These are phyloP conservation scores for Natator depressus DNA, from an alignment of 2,113 vertebrate species.

Conservation along the genomic window DNA sequence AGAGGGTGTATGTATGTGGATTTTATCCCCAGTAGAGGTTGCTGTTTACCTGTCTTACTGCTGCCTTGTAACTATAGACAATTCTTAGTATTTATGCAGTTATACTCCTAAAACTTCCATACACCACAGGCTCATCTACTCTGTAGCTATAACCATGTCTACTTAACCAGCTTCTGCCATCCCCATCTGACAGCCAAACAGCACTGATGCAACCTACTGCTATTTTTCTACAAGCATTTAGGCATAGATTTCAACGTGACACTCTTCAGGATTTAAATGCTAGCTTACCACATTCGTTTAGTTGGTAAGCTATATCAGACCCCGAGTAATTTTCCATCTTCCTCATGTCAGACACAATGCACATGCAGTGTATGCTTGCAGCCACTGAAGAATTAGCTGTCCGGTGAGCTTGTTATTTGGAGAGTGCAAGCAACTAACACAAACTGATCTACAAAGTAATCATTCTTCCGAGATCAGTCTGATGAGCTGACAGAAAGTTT, in stretches of 20 bases:
- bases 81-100: not conserved
- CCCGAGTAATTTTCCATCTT: not conserved
- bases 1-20: accelerated
- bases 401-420: not conserved
- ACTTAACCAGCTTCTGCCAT: not conserved
- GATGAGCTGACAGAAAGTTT: not conserved
- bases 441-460: not conserved
- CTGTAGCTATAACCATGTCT: not conserved
- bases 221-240: not conserved
- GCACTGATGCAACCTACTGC: not conserved
- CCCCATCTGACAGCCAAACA: not conserved
- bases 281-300: not conserved
- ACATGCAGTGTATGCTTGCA: not conserved
- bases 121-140: not conserved
- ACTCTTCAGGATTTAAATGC: not conserved
- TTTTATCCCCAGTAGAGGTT: slow-evolving; percentile 56
- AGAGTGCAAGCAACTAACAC: not conserved
- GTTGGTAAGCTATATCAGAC: not conserved
- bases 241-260: not conserved
- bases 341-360: not conserved
- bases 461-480: not conserved
- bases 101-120: not conserved
- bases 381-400: not conserved
- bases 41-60: slow-evolving; percentile 30
- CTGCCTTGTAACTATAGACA: not conserved